These are phyloP conservation scores for Triops cancriformis DNA, from an alignment of 1,140 invertebrate genomes.

Conservation along the genomic window DNA sequence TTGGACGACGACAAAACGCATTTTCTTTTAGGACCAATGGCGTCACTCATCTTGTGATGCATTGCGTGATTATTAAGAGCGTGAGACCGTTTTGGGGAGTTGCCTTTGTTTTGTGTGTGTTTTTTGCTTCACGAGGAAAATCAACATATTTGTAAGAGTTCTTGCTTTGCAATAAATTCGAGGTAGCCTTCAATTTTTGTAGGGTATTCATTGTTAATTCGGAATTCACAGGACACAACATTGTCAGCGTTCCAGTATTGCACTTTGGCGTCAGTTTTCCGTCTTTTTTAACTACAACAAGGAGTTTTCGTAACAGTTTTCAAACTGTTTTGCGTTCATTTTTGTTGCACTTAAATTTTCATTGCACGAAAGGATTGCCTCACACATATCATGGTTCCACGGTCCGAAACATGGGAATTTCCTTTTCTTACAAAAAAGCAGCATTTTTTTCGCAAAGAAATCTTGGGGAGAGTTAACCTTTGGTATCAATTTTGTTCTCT, in stretches of 20 bases:
- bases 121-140: conserved; percentile 6
- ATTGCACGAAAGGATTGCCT: conserved; percentile 10
- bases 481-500: background rate
- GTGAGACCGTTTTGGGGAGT: background rate
- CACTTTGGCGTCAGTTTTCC: background rate
- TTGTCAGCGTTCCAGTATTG: background rate
- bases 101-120: background rate
- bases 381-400: background rate
- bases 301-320: background rate
- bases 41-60: background rate
- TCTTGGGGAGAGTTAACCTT: background rate
- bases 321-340: background rate
- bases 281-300: too few relatives aligned
- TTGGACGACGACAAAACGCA: background rate
- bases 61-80: background rate
- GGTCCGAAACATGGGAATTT: background rate
- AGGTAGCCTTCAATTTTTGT: background rate
- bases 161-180: conserved; percentile 8
- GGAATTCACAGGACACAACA: conserved; percentile 5
- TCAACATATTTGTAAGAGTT: background rate
- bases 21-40: background rate
- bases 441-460: background rate
- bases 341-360: background rate
- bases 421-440: background rate
- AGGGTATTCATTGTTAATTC: background rate